phyloP scores from a whole-genome alignment of 2,888 invertebrate species.

The Pandemis corylana region DNA sequence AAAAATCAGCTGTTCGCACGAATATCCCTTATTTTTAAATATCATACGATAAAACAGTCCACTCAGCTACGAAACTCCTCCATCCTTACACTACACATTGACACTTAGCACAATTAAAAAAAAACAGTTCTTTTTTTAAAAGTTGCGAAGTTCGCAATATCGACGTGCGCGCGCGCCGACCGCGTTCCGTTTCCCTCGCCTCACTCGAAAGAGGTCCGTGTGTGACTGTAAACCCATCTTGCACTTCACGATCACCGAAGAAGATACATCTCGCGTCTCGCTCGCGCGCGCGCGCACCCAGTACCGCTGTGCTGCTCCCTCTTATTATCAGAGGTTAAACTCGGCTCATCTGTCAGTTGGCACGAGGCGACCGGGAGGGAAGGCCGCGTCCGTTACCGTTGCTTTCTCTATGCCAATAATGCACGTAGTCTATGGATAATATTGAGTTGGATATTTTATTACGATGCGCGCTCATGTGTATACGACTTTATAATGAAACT shows the following conservation, averaged over 20 bases:
- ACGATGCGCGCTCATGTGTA: neutral
- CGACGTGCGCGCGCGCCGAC: conserved; percentile 74
- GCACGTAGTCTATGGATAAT: conserved; percentile 59
- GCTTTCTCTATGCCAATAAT: conserved; percentile 77
- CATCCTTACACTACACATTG: conserved; percentile 57
- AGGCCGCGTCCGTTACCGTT: conserved; percentile 76
- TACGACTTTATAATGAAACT: neutral
- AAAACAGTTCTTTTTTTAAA: conserved; percentile 35
- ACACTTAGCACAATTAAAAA: conserved; percentile 35
- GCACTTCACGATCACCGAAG: conserved; percentile 83
- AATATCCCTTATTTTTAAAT: conserved; percentile 55
- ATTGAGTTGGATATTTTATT: conserved; percentile 44
- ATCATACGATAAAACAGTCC: conserved; percentile 55
- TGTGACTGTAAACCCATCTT: conserved; percentile 84
- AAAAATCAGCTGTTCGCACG: conserved; percentile 48
- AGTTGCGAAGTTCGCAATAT: conserved; percentile 53
- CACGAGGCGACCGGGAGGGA: conserved; percentile 76
- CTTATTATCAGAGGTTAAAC: conserved; percentile 84
- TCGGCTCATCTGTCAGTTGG: conserved; percentile 82
- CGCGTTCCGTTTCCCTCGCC: conserved; percentile 75
- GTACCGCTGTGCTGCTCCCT: conserved; percentile 67
- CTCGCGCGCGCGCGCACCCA: conserved; percentile 53
- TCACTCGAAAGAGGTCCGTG: conserved; percentile 82
- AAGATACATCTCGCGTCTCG: conserved; percentile 74
- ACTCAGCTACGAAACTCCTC: conserved; percentile 59